Conservation (phyloP, 2,888 invertebrate genomes). For the Morinoia aosen region DNA sequence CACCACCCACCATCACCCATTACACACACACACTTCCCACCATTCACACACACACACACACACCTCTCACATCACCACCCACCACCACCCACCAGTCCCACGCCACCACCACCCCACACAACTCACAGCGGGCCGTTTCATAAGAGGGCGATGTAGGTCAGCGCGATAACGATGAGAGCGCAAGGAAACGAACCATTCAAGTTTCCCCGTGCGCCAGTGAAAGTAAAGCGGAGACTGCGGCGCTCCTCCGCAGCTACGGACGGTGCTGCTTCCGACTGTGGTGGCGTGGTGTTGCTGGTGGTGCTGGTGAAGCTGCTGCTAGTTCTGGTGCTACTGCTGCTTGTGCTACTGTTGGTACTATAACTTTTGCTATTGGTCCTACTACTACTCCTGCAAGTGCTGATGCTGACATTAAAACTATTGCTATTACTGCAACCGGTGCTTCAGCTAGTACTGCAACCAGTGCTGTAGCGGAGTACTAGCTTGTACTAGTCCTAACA, state of each 20-base stretch:
- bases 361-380: not conserved
- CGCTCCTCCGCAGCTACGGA: not conserved
- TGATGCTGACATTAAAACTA: not conserved
- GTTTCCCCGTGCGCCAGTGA: not conserved
- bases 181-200: not conserved
- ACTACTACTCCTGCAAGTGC: not conserved
- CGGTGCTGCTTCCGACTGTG: not conserved
- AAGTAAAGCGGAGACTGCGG: not conserved
- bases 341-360: not conserved
- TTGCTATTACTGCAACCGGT: not conserved
- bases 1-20: no score
- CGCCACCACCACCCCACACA: not conserved
- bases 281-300: not conserved
- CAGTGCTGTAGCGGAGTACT: no score
- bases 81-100: no score
- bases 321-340: not conserved
- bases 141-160: conserved; percentile 12
- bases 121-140: not conserved
- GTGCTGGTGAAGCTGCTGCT: not conserved
- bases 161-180: not conserved
- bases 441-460: not conserved
- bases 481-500: no score
- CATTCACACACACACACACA: no score
- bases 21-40: no score
- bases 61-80: no score